Evolutionary conservation across 1,140 invertebrate genomes (phyloP), one percentile per base, ranked within the genome.

Genomic region (Anastrepha ludens): DNA sequence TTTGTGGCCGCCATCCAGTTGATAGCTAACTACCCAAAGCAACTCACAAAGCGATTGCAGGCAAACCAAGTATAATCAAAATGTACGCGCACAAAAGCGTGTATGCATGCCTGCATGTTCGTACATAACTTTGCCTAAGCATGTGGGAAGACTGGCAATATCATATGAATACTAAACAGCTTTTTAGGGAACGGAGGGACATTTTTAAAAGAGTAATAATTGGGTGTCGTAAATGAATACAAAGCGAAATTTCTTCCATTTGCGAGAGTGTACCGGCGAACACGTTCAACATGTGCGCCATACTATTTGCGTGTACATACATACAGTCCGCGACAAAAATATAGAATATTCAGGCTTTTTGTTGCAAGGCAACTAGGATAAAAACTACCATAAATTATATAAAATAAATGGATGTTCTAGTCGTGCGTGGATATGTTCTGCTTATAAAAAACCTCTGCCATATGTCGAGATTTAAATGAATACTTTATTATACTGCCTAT

Each of bases 81-180:
- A 7, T 1, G 13, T 29, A 29, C 29, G 55, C 13, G 55, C 7
- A 13, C 7, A 13, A 58, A 7, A 58, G 13, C 55, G 55, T 58
- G 55, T 58, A 8, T 58, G 55, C 55, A 58, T 58, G 55, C 13
- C 55, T 5, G 20, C 2, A 3, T 20, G 29, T 4, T 39, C 65
- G 39, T 13, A 41, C 9, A 4, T 67, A 39, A 29, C 29, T 67
- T 0, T 3, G 29, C 13, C 13, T 58, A 13, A 58, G 55, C 55
- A 58, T 58, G 13, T 1, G 29, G 65, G 9, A 41, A 20, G 29
- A 29, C 11, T 39, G 8, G 29, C 29, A 11, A 2, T 29, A 39
- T 20, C 65, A 29, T 67, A 39, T 67, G 65, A 67, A 67, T 67
- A 67, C 65, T 67, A 67, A 67, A 67, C 65, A 67, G 65, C 20